phyloP scores from a whole-genome alignment of 2,888 invertebrate species.

The Callosobruchus maculatus region DNA sequence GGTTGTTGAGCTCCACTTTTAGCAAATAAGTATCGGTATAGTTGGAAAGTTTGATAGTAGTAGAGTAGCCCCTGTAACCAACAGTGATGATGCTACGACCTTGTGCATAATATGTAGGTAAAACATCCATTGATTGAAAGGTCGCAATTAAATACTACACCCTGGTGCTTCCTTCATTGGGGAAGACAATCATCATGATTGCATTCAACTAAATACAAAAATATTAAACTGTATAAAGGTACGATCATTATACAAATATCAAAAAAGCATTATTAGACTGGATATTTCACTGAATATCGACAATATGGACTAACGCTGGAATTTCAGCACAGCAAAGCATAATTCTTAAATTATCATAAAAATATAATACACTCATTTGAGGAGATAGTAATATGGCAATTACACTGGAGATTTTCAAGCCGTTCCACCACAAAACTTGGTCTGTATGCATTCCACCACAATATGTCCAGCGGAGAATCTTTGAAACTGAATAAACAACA shows the following conservation, averaged over 20 bases:
- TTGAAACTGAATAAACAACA: too few species aligned
- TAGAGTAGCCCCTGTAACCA: neutral
- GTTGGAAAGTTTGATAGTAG: neutral
- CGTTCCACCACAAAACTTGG: neutral
- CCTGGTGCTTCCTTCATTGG: constrained; percentile 49
- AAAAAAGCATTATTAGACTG: constrained; percentile 45
- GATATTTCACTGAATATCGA: constrained; percentile 34
- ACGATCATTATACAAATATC: constrained; percentile 50
- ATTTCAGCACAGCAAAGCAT: constrained; percentile 46
- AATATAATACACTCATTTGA: constrained; percentile 47
- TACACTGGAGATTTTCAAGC: neutral
- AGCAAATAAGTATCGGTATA: neutral
- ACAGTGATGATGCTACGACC: constrained; percentile 36
- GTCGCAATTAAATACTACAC: constrained; percentile 51
- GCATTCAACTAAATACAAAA: constrained; percentile 52
- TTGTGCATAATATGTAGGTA: constrained; percentile 47
- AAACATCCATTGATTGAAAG: constrained; percentile 49
- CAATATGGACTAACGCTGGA: constrained; percentile 43
- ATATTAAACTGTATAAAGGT: constrained; percentile 52
- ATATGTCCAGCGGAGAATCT: too few species aligned
- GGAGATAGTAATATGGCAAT: constrained; percentile 37
- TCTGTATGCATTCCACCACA: neutral
- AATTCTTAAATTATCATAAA: constrained; percentile 44
- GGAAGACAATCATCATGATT: constrained; percentile 52
- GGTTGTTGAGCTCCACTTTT: neutral